Evolutionary conservation across 2,113 vertebrate species (phyloP).

Genomic region (Pica pica): DNA sequence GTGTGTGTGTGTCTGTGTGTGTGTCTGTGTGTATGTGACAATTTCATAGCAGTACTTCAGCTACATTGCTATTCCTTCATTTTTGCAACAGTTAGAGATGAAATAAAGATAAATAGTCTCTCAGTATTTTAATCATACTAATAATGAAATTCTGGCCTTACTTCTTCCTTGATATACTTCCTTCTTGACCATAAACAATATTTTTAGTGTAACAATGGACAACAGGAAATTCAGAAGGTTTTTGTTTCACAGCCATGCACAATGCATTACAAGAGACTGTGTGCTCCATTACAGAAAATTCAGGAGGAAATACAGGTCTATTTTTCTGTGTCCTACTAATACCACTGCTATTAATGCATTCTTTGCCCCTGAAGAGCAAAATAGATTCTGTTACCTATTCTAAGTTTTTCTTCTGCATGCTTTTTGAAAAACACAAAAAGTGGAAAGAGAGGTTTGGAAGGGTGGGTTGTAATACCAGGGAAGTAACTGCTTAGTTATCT

Average conservation of each 20-base stretch:
- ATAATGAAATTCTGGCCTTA: not conserved
- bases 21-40: not conserved
- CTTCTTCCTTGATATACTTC: not conserved
- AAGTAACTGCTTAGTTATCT: not conserved
- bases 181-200: not conserved
- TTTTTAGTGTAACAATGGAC: not conserved
- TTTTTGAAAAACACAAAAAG: not conserved
- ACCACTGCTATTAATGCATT: not conserved
- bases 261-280: not conserved
- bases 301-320: not conserved
- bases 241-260: not conserved
- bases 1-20: not conserved
- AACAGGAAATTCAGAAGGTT: not conserved
- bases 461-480: not conserved
- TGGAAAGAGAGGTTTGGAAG: accelerated
- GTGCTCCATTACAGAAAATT: not conserved
- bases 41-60: not conserved
- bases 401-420: not conserved
- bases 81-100: not conserved
- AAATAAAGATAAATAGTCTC: not conserved
- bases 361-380: not conserved
- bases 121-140: not conserved
- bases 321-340: not conserved
- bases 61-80: not conserved
- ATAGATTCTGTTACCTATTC: not conserved